phyloP scores from a whole-genome alignment of 2,888 invertebrate genomes.

The Rhimphoctona megacephalus region DNA sequence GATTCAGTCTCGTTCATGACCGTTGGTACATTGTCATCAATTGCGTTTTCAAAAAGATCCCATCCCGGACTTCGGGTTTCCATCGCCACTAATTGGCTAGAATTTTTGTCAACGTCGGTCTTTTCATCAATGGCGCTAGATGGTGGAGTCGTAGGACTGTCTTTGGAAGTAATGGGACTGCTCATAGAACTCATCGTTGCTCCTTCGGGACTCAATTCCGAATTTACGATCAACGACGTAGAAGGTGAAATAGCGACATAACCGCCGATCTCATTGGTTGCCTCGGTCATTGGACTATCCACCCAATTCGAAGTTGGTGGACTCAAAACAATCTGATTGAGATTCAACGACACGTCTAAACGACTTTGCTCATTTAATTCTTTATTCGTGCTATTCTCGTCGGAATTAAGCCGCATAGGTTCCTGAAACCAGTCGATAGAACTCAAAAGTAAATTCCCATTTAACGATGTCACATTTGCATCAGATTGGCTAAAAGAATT shows the following conservation, averaged over 20 bases:
- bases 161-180: conserved; percentile 85
- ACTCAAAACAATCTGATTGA: conserved; percentile 25
- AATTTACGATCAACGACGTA: conserved; percentile 73
- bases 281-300: conserved; percentile 64
- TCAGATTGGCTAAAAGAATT: conserved; percentile 43
- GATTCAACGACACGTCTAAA: conserved; percentile 42
- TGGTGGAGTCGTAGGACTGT: conserved; percentile 85
- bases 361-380: conserved; percentile 15
- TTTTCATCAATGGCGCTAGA: conserved; percentile 60
- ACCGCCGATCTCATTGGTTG: conserved; percentile 68
- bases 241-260: conserved; percentile 70
- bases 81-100: conserved; percentile 72
- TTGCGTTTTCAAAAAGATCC: conserved; percentile 18
- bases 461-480: conserved; percentile 31
- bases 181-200: conserved; percentile 77
- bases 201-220: conserved; percentile 77
- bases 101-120: conserved; percentile 83
- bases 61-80: conserved; percentile 12
- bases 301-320: conserved; percentile 43
- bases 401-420: conserved; percentile 22
- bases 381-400: conserved; percentile 32
- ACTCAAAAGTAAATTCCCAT: conserved; percentile 56
- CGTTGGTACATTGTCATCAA: conserved; percentile 43
- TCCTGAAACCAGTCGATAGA: conserved; percentile 46
- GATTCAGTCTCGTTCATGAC: conserved; percentile 44